Percentiles rank a stretch among this genome's conserved stretches.
These are phyloP conservation scores for Lepus townsendii DNA, from an alignment of 2,797 vertebrate genomes.

Conservation along the genomic window DNA sequence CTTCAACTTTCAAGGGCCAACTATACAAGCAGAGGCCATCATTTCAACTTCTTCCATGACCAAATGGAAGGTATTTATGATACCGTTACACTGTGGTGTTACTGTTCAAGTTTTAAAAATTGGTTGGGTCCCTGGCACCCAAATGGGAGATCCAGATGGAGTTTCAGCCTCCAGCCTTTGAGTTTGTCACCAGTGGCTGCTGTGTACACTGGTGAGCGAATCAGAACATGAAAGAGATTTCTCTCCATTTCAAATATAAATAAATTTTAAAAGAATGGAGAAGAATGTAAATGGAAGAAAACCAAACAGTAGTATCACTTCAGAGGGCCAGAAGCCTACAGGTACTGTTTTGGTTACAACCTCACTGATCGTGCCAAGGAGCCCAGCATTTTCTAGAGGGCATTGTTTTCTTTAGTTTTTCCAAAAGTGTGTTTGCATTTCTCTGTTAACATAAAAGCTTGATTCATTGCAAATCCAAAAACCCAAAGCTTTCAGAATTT, in stretches of 20 bases:
- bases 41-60: background rate
- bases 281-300: background rate
- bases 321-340: background rate
- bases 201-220: too few species aligned
- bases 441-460: conserved; percentile 36
- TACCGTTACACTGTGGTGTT: background rate
- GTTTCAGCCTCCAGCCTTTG: too few species aligned
- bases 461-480: conserved; percentile 4
- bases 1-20: background rate
- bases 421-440: background rate
- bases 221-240: too few species aligned
- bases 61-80: background rate
- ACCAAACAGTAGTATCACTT: background rate
- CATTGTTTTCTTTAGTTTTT: background rate
- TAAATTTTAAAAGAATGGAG: background rate
- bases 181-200: too few species aligned
- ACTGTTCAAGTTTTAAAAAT: background rate
- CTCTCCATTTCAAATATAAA: too few species aligned
- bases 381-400: background rate
- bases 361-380: background rate
- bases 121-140: too few species aligned
- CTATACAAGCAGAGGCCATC: background rate
- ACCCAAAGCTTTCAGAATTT: background rate
- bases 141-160: too few species aligned
- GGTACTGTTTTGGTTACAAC: background rate